A percentile compares a stretch with the other conserved stretches of the same genome.
Conservation (phyloP, 2,113 vertebrate genomes). For the Phrynosoma blainvillii region DNA sequence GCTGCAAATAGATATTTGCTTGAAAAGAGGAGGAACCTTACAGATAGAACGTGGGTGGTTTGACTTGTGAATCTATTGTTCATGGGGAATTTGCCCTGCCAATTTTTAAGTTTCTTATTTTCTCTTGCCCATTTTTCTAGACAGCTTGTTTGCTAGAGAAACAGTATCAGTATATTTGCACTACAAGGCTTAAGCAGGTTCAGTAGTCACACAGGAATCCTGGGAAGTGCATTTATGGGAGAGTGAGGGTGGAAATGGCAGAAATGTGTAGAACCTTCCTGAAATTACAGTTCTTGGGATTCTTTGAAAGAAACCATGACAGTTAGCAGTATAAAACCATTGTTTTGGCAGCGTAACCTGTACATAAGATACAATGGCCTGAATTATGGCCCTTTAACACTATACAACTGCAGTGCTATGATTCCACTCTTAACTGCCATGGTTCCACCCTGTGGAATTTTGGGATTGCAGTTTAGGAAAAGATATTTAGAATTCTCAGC, state of each 20-base stretch:
- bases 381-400: background rate
- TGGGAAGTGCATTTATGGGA: background rate
- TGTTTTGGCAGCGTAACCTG: background rate
- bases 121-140: background rate
- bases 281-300: background rate
- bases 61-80: conserved; percentile 21
- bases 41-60: background rate
- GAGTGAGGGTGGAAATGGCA: no score
- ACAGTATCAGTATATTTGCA: background rate
- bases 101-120: background rate
- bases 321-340: background rate
- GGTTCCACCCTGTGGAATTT: no score
- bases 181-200: background rate
- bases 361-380: background rate
- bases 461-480: no score
- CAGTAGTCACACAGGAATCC: background rate
- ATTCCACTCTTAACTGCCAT: no score
- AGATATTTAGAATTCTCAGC: no score
- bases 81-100: conserved; percentile 4
- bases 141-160: background rate
- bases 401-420: background rate
- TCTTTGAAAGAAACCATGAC: background rate
- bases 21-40: background rate
- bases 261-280: background rate
- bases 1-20: conserved; percentile 8